These are phyloP conservation scores for Perognathus longimembris DNA, from an alignment of 2,113 vertebrate species.

Conservation along the genomic window DNA sequence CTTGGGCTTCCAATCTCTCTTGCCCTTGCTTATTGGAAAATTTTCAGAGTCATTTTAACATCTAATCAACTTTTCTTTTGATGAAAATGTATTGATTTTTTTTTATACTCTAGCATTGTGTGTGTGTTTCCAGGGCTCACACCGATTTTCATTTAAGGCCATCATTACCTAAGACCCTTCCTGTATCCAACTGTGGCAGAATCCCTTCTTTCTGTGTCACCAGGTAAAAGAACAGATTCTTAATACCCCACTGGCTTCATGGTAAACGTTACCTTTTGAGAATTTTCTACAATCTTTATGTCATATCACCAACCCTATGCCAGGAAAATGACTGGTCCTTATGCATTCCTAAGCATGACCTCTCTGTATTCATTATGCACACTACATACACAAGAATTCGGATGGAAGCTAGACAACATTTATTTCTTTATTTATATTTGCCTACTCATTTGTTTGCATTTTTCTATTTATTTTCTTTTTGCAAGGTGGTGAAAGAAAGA, in stretches of 20 bases:
- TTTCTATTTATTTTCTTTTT: no score
- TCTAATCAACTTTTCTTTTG: neutral
- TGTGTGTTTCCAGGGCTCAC: neutral
- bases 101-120: neutral
- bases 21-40: neutral
- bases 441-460: neutral
- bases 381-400: neutral
- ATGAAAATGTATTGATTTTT: neutral
- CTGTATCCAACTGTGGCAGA: neutral
- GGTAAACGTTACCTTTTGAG: neutral
- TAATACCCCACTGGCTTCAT: no score
- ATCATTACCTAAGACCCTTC: neutral
- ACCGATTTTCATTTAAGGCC: neutral
- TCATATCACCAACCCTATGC: no score
- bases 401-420: neutral
- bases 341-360: neutral
- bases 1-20: neutral
- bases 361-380: neutral
- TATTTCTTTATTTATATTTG: neutral
- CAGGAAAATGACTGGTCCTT: neutral
- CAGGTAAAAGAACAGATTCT: neutral
- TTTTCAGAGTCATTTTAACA: neutral
- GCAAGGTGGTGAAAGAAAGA: no score
- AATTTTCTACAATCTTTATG: neutral
- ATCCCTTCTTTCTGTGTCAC: neutral